Evolutionary conservation across 2,888 invertebrate species (phyloP), one percentile per base, ranked within the genome.

Genomic region (Crioceris asparagi): DNA sequence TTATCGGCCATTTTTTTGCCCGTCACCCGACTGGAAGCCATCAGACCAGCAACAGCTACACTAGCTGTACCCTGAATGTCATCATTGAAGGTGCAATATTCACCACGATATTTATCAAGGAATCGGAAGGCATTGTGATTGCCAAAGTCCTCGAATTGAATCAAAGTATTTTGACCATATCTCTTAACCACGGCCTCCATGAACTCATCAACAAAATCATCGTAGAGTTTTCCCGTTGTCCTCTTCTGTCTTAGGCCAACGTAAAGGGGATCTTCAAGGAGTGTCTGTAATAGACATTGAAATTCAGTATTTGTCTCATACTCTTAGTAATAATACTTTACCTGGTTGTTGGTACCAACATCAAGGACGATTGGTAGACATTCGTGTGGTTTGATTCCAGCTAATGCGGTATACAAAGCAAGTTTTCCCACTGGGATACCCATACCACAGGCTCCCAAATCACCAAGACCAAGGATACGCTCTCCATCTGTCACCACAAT

Each of bases 391-490:
- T 88, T 85, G 50, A 97, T 91, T n/a, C 93, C 96, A 15, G 93
- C 96, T 46, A 97, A 68, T 0, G 94, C 96, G 1, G 96, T 96
- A 65, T 97, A 97, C 25, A 97, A 71, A 1, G 96, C 81, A 44
- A 98, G 71, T 65, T 97, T 97, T 15, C 97, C 97, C 7, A 97
- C 92, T 1, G 97, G 96, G 53, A 98, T 97, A 40, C 97, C 97
- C 93, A 93, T 93, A 16, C 97, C 97, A 56, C 87, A 87, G 2
- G 92, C 91, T 1, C 97, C 97, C 33, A 97, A 74, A 64, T 97
- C 97, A 4, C 97, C 97, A 26, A 97, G 73, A 48, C 97, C 97
- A 48, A 98, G 72, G 60, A 98, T 97, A 36, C 97, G 75, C 62
- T 98, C 96, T 19, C 97, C 97, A 56, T 97, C 97, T 1, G 97